A percentile compares a stretch with the other conserved stretches of the same genome.
Conservation (phyloP, 2,888 invertebrate species). For the Ectemnius cavifrons region DNA sequence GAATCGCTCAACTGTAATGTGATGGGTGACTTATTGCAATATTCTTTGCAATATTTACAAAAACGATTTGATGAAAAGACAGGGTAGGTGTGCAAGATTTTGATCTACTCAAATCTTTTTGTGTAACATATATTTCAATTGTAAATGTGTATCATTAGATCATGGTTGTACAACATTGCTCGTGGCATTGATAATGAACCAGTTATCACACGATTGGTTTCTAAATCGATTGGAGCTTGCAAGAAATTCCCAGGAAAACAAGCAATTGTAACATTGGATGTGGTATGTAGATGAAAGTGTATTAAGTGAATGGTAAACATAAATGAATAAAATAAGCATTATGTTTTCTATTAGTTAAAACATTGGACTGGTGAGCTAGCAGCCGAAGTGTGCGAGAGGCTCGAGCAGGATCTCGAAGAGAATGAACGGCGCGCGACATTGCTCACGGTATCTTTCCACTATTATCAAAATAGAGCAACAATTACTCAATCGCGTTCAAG, state of each 20-base stretch:
- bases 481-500: slow-evolving; percentile 82
- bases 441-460: slow-evolving; percentile 85
- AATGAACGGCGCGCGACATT: slow-evolving; percentile 90
- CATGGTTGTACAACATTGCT: slow-evolving; percentile 92
- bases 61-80: slow-evolving; percentile 90
- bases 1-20: slow-evolving; percentile 86
- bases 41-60: slow-evolving; percentile 86
- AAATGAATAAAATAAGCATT: background rate
- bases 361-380: slow-evolving; percentile 91
- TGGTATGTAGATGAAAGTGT: slow-evolving; percentile 76
- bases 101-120: background rate
- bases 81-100: slow-evolving; percentile 82
- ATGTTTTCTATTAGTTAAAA: slow-evolving; percentile 70
- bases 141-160: slow-evolving; percentile 77
- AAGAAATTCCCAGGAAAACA: slow-evolving; percentile 94
- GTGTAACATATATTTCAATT: slow-evolving; percentile 5
- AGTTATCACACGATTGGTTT: slow-evolving; percentile 89
- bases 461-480: slow-evolving; percentile 62
- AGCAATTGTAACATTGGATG: slow-evolving; percentile 84
- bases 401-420: slow-evolving; percentile 88
- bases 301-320: slow-evolving; percentile 6
- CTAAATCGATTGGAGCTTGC: slow-evolving; percentile 97
- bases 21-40: slow-evolving; percentile 88
- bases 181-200: slow-evolving; percentile 93
- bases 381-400: slow-evolving; percentile 89